phyloP scores from a whole-genome alignment of 2,888 invertebrate genomes.

The Thymelicus lineola region DNA sequence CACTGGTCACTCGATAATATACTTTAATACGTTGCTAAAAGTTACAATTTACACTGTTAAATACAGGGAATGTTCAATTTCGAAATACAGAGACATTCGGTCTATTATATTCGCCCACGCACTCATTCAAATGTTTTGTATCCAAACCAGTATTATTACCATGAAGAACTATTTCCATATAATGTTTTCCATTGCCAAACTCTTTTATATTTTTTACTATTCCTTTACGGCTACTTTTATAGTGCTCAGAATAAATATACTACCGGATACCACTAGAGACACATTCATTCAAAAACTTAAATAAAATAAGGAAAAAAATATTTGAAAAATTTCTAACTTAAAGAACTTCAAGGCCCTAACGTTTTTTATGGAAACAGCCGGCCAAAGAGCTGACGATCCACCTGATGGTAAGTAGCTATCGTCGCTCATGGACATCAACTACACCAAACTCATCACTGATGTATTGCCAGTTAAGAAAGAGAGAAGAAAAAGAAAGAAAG shows the following conservation, averaged over 20 bases:
- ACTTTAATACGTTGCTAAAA: slow-evolving; percentile 13
- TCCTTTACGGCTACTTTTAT: neutral
- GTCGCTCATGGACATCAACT: no score
- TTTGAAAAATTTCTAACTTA: no score
- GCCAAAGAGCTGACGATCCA: no score
- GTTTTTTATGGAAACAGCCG: no score
- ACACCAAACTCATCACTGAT: no score
- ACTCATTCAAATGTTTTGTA: slow-evolving; percentile 57
- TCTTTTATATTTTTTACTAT: slow-evolving; percentile 19
- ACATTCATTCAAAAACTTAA: neutral
- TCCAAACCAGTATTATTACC: slow-evolving; percentile 49
- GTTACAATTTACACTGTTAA: slow-evolving; percentile 21
- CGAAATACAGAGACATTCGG: slow-evolving; percentile 71
- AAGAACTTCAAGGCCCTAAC: no score
- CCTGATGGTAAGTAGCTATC: no score
- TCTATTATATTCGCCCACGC: slow-evolving; percentile 78
- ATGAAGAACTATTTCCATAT: slow-evolving; percentile 37
- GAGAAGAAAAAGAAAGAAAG: no score
- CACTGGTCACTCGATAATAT: slow-evolving; percentile 16
- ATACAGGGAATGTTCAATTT: slow-evolving; percentile 52
- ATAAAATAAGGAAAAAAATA: no score
- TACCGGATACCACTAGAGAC: neutral
- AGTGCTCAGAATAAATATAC: neutral
- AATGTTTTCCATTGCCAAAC: slow-evolving; percentile 14
- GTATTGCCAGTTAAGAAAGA: no score